Evolutionary conservation across 2,797 vertebrate genomes (phyloP), one percentile per base, ranked within the genome.

Genomic region (Miichthys miiuy): DNA sequence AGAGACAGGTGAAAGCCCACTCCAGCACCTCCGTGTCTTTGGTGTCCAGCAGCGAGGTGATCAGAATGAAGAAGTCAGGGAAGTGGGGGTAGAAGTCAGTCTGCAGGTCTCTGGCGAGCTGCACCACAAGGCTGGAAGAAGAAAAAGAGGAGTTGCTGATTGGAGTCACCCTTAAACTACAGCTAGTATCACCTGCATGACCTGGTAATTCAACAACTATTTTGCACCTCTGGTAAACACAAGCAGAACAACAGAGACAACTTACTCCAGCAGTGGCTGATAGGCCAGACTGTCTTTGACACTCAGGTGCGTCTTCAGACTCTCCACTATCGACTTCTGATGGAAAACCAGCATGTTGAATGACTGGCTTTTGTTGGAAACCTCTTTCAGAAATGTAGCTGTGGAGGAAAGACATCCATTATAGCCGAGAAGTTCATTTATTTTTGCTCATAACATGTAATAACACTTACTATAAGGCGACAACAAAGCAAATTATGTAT

Each of bases 61-160:
- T 94, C 55, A 97, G 92, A 80, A 95, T 13, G 67, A 99, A 99
- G 77, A 99, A 99, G 69, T 98, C 97, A 2, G 89, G 91, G 80
- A 99, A 99, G 88, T 99, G 97, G 7, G 97, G 97, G 88, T 99
- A 99, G 91, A 99, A 99, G 91, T 99, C 98, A 0, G 90, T 92
- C 93, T 99, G 98, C 81, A 99, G 96, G 91, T 99, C 98, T 89
- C 98, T 96, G 80, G 98, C 97, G 88, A 99, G 94, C 84, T 97
- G 98, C 27, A 98, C 98, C 77, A 99, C 96, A 55, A 99, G 89
- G 88, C 98, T 99, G 86, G n/a, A 68, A 52, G 57, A 38, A 13
- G 30, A 50, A 11, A 11, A 34, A 42, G 27, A 12, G 8, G 3
- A 25, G 34, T 30, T 23, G 21, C 1, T 5, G 6, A 8, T 18